Conservation (phyloP, 2,113 vertebrate species). For the Lontra canadensis region DNA sequence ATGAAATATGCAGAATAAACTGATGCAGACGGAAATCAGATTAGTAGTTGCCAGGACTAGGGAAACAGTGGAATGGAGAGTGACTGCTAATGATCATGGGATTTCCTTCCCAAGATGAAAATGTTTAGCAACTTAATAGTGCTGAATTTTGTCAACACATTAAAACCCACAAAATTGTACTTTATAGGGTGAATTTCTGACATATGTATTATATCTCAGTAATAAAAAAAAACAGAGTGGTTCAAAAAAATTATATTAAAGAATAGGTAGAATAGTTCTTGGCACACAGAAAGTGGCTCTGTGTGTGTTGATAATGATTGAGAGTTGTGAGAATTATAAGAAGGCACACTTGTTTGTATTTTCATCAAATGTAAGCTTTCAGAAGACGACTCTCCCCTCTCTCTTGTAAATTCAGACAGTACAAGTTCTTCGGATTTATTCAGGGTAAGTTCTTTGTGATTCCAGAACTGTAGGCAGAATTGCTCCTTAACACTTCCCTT, state of each 20-base stretch:
- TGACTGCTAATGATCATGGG: background rate
- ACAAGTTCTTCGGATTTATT: background rate
- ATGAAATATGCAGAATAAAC: background rate
- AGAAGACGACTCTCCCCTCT: background rate
- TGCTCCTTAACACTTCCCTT: background rate
- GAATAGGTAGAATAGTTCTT: background rate
- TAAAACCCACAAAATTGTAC: background rate
- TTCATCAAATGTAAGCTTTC: slow-evolving; percentile 13
- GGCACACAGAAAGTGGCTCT: background rate
- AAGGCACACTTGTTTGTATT: background rate
- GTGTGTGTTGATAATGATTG: background rate
- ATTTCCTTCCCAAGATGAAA: background rate
- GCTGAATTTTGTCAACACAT: background rate
- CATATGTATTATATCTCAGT: background rate
- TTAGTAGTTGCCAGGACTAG: background rate
- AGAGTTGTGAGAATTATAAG: background rate
- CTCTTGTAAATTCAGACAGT: background rate
- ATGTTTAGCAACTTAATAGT: background rate
- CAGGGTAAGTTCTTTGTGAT: background rate
- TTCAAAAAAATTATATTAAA: background rate
- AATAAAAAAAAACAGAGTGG: background rate
- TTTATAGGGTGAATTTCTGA: background rate
- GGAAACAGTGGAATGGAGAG: rapidly evolving
- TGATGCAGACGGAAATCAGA: background rate
- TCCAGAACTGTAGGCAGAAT: background rate